Conservation (phyloP, 2,797 vertebrate genomes). For the Eidolon dupreanum region DNA sequence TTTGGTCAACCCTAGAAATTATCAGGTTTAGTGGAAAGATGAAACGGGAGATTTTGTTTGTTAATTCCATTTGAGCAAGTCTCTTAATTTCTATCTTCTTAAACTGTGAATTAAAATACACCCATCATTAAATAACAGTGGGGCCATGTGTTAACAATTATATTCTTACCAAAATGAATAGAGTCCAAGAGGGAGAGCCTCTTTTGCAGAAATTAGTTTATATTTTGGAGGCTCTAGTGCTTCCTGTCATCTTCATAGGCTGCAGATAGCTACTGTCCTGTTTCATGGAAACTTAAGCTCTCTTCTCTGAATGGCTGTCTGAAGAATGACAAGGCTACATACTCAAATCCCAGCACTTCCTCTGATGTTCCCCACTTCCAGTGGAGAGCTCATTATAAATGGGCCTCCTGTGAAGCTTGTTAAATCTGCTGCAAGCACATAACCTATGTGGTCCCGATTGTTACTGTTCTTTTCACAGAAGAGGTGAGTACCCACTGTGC, state of each 20-base stretch:
- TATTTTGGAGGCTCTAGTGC: neutral
- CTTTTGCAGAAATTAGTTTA: neutral
- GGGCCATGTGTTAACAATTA: neutral
- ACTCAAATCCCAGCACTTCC: neutral
- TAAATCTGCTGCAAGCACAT: neutral
- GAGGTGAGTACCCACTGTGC: neutral
- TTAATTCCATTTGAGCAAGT: neutral
- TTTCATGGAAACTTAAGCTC: neutral
- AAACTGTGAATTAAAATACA: conserved; percentile 2
- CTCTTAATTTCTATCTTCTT: neutral
- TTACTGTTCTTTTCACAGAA: neutral
- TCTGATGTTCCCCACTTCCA: neutral
- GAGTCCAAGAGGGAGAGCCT: neutral
- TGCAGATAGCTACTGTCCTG: neutral
- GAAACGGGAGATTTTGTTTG: neutral
- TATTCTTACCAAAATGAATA: neutral
- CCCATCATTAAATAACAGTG: neutral
- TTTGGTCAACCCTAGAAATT: neutral
- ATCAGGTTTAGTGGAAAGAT: neutral
- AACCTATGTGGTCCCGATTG: neutral
- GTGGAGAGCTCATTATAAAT: neutral
- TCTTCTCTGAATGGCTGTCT: neutral
- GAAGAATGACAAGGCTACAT: neutral
- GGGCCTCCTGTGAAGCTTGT: neutral
- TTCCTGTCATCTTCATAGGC: neutral